Evolutionary conservation across 2,888 invertebrate genomes (phyloP).

Genomic region (Lacanobia oleracea): DNA sequence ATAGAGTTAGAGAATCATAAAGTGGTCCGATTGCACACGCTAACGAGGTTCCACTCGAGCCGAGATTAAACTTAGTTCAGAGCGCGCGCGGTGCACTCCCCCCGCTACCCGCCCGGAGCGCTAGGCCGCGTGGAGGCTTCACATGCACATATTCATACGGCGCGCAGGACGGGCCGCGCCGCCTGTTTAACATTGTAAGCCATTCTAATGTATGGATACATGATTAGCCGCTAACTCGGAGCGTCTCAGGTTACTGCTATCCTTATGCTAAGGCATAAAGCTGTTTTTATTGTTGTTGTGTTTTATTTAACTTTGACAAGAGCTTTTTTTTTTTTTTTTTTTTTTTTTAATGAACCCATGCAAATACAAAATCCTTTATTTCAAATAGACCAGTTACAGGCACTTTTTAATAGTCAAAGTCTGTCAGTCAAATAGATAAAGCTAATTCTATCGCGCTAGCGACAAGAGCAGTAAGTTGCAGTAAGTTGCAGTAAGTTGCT

Average conservation of each 20-base stretch:
- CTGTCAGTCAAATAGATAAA: no score
- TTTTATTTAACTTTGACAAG: no score
- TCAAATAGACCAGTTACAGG: no score
- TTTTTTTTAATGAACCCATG: no score
- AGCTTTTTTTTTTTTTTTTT: no score
- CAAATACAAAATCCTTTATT: no score
- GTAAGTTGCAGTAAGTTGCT: no score
- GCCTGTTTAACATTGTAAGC: background rate
- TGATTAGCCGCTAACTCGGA: background rate
- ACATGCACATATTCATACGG: constrained; percentile 26
- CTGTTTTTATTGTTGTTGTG: background rate
- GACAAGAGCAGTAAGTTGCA: no score
- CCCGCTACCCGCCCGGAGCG: background rate
- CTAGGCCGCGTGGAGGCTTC: background rate
- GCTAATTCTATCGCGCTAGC: no score
- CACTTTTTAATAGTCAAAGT: no score
- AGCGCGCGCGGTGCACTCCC: background rate
- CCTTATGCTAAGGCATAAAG: background rate
- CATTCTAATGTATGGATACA: constrained; percentile 12
- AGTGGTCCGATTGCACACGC: constrained; percentile 36
- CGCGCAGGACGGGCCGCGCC: background rate
- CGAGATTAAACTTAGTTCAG: constrained; percentile 23
- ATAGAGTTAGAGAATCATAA: constrained; percentile 30
- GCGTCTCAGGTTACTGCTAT: background rate
- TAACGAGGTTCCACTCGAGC: constrained; percentile 44